Evolutionary conservation across 2,888 invertebrate genomes (phyloP).

Genomic region (Plutella xylostella): DNA sequence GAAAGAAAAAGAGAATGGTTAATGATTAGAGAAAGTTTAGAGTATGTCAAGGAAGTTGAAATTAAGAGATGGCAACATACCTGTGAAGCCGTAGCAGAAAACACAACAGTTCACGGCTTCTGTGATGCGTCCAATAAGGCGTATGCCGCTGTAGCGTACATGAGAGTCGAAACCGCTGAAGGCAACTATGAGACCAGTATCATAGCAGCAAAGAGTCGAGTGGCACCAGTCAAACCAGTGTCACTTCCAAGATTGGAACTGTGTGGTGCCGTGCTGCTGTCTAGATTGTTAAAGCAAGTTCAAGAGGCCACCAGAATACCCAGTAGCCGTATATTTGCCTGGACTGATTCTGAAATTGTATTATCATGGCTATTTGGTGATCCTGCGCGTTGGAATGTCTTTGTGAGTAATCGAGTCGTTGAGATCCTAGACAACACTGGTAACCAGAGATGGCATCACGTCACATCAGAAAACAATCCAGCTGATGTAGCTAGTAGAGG

Average conservation of each 20-base stretch:
- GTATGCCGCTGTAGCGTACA: conserved; percentile 8
- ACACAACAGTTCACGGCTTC: conserved; percentile 10
- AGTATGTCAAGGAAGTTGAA: background rate
- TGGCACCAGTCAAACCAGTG: conserved; percentile 1
- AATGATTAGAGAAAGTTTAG: background rate
- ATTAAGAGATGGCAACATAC: background rate
- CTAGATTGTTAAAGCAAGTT: background rate
- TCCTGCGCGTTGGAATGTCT: background rate
- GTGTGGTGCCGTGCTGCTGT: background rate
- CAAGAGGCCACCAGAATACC: background rate
- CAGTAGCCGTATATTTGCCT: background rate
- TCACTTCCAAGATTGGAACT: background rate
- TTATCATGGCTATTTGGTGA: background rate
- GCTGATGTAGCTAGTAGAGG: too few relatives aligned
- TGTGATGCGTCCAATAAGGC: conserved; percentile 10
- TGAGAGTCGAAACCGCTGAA: background rate
- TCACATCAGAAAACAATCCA: too few relatives aligned
- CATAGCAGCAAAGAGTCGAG: conserved; percentile 9
- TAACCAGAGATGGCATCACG: too few relatives aligned
- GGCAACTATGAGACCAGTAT: conserved; percentile 1
- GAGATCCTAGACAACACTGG: too few relatives aligned
- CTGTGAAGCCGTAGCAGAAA: conserved; percentile 7
- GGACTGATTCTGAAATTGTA: background rate
- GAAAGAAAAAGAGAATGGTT: conserved; percentile 8
- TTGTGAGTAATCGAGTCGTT: background rate